Evolutionary conservation across 2,797 vertebrate genomes (phyloP), one percentile per base, ranked within the genome.

Genomic region (Amblyraja radiata): DNA sequence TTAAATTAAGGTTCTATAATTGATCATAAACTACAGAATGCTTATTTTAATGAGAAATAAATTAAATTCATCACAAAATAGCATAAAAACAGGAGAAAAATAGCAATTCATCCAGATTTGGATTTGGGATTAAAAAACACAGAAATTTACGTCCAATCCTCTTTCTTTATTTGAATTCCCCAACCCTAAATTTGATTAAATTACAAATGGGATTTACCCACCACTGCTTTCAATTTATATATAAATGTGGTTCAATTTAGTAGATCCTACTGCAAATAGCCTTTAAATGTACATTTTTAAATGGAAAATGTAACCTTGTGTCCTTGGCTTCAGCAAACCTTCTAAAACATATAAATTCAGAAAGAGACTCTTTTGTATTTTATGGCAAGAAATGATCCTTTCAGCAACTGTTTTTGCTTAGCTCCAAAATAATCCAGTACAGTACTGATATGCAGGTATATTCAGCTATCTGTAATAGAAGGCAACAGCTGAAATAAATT

Each of bases 221-320:
- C 84, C 84, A 88, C 84, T 88, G 84, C 84, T 88, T 88, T 63
- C 63, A 88, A 88, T 88, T 88, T 88, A 88, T 88, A 88, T 68
- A 68, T 88, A 88, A 88, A 88, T 65, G 65, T 88, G 7, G 61
- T 68, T n/a, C 84, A 88, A 88, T 88, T 88, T 88, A 65, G 16
- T 88, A 88, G 14, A 88, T 88, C 84, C 63, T 36, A 36, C 84
- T 36, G 84, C 84, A 88, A 88, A 68, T 68, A 88, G 84, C 84
- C 32, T 88, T 88, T 68, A 68, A 88, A 88, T 84, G 16, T 63
- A 88, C 61, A 68, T 88, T 88, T 68, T 10, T 11, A 88, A 88
- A 68, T 88, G 63, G 63, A 88, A 88, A 88, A 88, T 36, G 61
- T 65, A 88, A 88, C 63, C 84, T 68, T 88, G 32, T 88, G 84